phyloP scores from a whole-genome alignment of 53 echinoderm and acorn worm genomes.

The Paelopatides confundens region DNA sequence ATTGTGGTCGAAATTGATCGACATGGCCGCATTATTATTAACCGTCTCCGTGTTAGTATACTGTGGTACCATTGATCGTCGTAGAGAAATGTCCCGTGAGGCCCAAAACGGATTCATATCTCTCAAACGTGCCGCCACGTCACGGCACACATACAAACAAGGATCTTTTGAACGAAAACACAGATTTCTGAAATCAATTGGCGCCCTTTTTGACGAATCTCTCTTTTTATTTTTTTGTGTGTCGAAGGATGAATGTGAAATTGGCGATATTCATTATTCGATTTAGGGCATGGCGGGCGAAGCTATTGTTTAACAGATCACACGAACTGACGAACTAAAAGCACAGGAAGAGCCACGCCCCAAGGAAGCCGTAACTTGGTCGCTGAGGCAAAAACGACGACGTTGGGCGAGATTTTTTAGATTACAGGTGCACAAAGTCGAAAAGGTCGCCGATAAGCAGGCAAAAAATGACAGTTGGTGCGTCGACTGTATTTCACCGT shows the following conservation, averaged over 20 bases:
- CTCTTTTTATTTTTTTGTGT: neutral
- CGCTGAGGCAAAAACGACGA: conserved; percentile 5
- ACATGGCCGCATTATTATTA: neutral
- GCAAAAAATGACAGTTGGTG: conserved; percentile 35
- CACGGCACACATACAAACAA: conserved; percentile 4
- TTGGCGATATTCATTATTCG: conserved; percentile 1
- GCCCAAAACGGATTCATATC: neutral
- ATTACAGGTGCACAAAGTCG: conserved; percentile 48
- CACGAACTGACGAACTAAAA: neutral
- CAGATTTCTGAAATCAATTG: neutral
- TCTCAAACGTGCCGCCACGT: conserved; percentile 13
- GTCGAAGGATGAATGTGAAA: neutral
- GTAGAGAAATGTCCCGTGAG: neutral
- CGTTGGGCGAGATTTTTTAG: neutral
- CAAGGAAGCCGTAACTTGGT: conserved; percentile 17
- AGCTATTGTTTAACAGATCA: conserved; percentile 21
- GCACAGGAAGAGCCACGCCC: conserved; percentile 32
- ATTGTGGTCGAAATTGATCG: neutral
- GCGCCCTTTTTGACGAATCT: neutral
- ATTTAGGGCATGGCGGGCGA: neutral
- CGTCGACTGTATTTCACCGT: conserved; percentile 20
- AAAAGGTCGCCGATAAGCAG: neutral
- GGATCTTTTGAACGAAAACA: neutral
- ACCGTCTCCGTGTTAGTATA: neutral
- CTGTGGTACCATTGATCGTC: neutral